Evolutionary conservation across 2,797 vertebrate species (phyloP).

Genomic region (Phoeniculus purpureus): DNA sequence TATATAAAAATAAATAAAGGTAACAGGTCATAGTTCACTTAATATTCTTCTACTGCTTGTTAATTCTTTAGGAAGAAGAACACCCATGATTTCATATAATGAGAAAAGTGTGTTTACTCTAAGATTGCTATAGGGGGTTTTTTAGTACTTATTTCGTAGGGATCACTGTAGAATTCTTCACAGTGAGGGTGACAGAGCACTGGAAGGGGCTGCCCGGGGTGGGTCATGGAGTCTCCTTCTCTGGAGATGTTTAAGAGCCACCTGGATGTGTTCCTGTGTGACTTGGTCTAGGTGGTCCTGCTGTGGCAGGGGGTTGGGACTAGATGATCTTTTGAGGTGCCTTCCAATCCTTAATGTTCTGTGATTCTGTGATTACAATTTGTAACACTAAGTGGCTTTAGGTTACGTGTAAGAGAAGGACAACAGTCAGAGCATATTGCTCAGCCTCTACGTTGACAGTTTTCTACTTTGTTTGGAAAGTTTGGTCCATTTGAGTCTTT

Average conservation of each 20-base stretch:
- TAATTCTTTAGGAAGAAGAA: not conserved
- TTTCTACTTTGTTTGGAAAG: constrained; percentile 1
- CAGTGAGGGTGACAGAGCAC: no score
- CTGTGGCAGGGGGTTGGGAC: no score
- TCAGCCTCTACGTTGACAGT: no score
- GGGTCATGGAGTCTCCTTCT: no score
- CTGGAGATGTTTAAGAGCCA: no score
- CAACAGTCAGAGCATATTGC: not conserved
- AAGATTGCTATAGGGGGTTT: not conserved
- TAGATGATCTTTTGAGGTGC: no score
- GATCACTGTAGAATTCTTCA: not conserved
- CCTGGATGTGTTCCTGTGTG: no score
- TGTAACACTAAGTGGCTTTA: not conserved
- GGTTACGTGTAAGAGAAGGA: not conserved
- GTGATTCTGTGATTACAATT: not conserved
- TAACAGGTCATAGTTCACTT: not conserved
- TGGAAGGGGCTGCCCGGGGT: no score
- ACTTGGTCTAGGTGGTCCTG: no score
- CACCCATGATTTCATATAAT: not conserved
- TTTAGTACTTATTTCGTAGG: not conserved
- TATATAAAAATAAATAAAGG: not conserved
- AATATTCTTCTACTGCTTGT: not conserved
- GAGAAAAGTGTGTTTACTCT: not conserved
- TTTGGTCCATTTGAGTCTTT: not conserved
- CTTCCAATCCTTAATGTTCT: no score